These are phyloP conservation scores for Borostomias antarcticus DNA, from an alignment of 2,797 vertebrate genomes.

Conservation along the genomic window DNA sequence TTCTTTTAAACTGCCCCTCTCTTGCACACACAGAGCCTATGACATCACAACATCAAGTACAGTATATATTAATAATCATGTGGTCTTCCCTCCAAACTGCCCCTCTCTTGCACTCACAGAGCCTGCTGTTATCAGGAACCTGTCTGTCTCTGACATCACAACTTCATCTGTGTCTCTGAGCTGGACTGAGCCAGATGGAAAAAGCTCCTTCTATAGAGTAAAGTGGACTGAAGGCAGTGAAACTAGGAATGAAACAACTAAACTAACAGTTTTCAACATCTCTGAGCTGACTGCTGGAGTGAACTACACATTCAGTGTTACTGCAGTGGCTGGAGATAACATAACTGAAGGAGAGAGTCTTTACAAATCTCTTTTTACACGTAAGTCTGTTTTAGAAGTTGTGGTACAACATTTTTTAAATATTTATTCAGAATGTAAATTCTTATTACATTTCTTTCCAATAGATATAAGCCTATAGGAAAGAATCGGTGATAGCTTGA, in stretches of 20 bases:
- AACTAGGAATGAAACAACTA: not conserved
- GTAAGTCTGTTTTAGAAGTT: slow-evolving; percentile 14
- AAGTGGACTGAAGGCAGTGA: not conserved
- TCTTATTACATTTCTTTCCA: too few relatives aligned
- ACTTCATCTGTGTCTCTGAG: slow-evolving; percentile 30
- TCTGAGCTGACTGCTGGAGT: slow-evolving; percentile 11
- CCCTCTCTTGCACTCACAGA: slow-evolving; percentile 36
- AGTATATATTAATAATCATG: not conserved
- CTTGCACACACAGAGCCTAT: too few relatives aligned
- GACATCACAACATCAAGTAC: slow-evolving; percentile 27
- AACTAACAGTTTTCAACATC: not conserved
- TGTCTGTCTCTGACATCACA: not conserved
- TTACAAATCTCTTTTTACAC: slow-evolving; percentile 19
- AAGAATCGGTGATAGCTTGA: too few relatives aligned
- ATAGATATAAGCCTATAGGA: too few relatives aligned
- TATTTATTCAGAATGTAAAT: too few relatives aligned
- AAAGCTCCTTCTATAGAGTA: slow-evolving; percentile 17
- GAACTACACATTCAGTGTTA: not conserved
- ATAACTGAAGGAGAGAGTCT: not conserved
- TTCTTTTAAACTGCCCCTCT: too few relatives aligned
- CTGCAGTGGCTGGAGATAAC: slow-evolving; percentile 26
- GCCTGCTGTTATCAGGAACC: slow-evolving; percentile 27
- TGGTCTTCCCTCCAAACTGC: not conserved
- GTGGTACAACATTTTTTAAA: too few relatives aligned
- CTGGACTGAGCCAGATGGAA: slow-evolving; percentile 36